Evolutionary conservation across 2,113 vertebrate species (phyloP).

Genomic region (Oncorhynchus kisutch): DNA sequence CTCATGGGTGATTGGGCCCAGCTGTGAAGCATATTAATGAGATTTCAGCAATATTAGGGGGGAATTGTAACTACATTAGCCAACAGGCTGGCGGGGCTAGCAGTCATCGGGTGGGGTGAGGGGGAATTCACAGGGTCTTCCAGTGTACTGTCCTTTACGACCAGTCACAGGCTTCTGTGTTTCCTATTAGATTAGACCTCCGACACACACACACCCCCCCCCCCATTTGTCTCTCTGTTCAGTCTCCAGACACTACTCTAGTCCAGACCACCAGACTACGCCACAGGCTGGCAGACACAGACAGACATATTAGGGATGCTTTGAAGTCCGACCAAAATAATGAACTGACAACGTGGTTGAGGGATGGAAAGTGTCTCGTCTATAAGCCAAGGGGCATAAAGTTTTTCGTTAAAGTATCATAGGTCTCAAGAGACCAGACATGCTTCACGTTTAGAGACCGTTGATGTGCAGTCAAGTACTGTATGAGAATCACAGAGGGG

Average conservation of each 20-base stretch:
- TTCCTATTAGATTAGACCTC: constrained; percentile 58
- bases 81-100: constrained; percentile 51
- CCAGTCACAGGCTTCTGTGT: constrained; percentile 42
- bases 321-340: constrained; percentile 61
- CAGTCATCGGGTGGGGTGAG: constrained; percentile 9
- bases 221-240: constrained; percentile 50
- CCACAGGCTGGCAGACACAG: constrained; percentile 36
- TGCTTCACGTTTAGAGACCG: constrained; percentile 21
- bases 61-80: constrained; percentile 67
- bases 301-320: constrained; percentile 36
- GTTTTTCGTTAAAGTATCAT: constrained; percentile 37
- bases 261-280: constrained; percentile 28
- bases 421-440: constrained; percentile 37
- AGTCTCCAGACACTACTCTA: constrained; percentile 33
- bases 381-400: constrained; percentile 1
- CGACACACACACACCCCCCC: constrained; percentile 13
- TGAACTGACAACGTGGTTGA: constrained; percentile 44
- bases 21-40: constrained; percentile 77
- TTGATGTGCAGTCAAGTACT: too few species aligned
- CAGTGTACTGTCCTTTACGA: constrained; percentile 49
- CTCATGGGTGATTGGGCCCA: constrained; percentile 68
- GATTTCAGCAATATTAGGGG: constrained; percentile 72
- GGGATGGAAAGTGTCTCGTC: constrained; percentile 22
- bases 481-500: too few species aligned
- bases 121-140: constrained; percentile 40